Percentiles rank a stretch among this genome's conserved stretches.
Conservation (phyloP, 2,888 invertebrate species). For the Cephus pulcher region DNA sequence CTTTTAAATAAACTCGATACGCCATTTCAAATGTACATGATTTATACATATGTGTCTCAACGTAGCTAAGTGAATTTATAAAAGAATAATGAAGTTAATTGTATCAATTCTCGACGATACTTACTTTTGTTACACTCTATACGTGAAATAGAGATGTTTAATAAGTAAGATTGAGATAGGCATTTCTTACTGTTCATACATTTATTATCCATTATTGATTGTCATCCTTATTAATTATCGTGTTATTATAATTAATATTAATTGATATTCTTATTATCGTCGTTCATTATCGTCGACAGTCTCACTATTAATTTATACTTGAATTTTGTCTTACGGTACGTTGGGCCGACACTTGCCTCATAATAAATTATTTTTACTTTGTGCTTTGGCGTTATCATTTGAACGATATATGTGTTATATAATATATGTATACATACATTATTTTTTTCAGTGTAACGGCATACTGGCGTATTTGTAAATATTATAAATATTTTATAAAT, state of each 20-base stretch:
- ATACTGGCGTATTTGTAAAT: conserved; percentile 52
- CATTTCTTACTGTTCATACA: conserved; percentile 12
- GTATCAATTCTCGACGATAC: conserved; percentile 18
- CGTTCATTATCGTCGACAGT: conserved; percentile 27
- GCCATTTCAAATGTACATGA: conserved; percentile 35
- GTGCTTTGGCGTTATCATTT: conserved; percentile 12
- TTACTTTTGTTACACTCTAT: not conserved
- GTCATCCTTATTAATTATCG: not conserved
- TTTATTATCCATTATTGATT: not conserved
- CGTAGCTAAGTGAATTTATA: conserved; percentile 35
- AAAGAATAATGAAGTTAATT: conserved; percentile 17
- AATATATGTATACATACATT: not conserved
- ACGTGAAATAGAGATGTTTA: conserved; percentile 4
- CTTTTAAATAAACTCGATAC: conserved; percentile 21
- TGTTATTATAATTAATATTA: conserved; percentile 24
- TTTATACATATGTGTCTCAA: conserved; percentile 38
- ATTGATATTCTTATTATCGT: conserved; percentile 31
- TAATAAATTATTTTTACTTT: conserved; percentile 23
- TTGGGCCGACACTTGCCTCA: conserved; percentile 21
- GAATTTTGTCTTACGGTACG: conserved; percentile 6
- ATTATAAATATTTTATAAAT: conserved; percentile 61
- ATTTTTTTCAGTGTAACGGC: conserved; percentile 29
- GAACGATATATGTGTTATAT: not conserved
- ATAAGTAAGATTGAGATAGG: not conserved
- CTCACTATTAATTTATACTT: conserved; percentile 26